A percentile compares a stretch with the other conserved stretches of the same genome.
Conservation (phyloP, 2,888 invertebrate species). For the Rotaria magnacalcarata region DNA sequence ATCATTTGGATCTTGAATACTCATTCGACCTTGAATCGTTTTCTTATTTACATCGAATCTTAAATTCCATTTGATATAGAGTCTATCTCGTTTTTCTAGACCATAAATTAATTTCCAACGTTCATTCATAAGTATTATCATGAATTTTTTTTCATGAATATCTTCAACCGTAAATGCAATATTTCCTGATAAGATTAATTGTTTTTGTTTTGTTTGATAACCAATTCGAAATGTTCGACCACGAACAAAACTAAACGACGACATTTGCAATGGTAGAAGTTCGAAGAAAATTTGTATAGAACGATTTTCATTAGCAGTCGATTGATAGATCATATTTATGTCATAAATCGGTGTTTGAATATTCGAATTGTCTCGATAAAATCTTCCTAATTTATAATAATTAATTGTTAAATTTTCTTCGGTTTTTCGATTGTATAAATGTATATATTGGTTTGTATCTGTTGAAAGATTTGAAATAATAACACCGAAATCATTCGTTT, state of each 20-base stretch:
- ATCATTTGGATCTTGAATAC: not conserved
- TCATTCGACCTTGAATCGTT: not conserved
- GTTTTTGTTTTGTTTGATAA: not conserved
- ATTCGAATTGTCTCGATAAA: not conserved
- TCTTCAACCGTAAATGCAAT: not conserved
- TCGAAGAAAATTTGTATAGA: not conserved
- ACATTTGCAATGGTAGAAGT: slow-evolving; percentile 22
- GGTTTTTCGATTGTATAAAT: not conserved
- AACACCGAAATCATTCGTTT: not conserved
- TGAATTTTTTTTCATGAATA: not conserved
- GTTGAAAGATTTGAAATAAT: not conserved
- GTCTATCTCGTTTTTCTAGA: not conserved
- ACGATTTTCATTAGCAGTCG: not conserved
- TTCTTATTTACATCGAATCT: not conserved
- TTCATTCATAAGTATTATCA: not conserved
- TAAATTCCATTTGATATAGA: not conserved
- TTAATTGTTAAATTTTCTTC: not conserved
- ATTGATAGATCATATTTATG: not conserved
- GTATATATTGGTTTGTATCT: not conserved
- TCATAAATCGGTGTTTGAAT: slow-evolving; percentile 20
- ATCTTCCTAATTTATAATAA: slow-evolving; percentile 3
- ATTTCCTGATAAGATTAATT: not conserved
- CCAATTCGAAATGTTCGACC: slow-evolving; percentile 27
- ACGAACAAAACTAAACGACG: not conserved
- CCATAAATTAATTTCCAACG: slow-evolving; percentile 26